Evolutionary conservation across 2,888 invertebrate genomes (phyloP), one percentile per base, ranked within the genome.

Genomic region (Crepidodera aurea): DNA sequence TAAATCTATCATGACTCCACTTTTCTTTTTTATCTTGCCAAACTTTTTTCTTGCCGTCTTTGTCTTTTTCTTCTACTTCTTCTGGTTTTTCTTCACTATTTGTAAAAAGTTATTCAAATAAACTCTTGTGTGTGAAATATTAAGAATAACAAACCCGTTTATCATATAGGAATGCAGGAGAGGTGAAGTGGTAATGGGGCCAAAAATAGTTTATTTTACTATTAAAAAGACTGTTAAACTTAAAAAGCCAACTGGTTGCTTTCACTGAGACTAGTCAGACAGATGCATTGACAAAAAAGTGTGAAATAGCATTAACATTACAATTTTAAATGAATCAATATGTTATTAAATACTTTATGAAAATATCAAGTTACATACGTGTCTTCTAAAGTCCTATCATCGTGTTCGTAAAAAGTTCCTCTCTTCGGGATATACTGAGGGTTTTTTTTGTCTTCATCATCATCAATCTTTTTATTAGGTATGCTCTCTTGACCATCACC

Each of bases 371-470:
- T 22, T 22, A 22, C 79, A 82, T 80, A 88, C 88, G 84, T 84
- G 68, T 87, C 88, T 48, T 90, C 90, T 15, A 89, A 88, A 3
- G 93, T 93, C 65, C 96, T 84, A 76, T 95, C 94, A 77, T 98
- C 98, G 75, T 98, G 98, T 73, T 98, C 98, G 75, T 98, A 98
- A 80, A 98, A 98, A 0, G 94, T 94, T 0, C 98, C 98, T 69
- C 92, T 87, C 79, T 97, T 95, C 0, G 98, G 98, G 70, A 98
- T 96, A 81, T 96, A 98, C 76, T 98, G 97, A 1, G 98, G 98
- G 83, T 98, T 97, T 78, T 96, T 91, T 39, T 94, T 86, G 78
- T 98, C 98, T 78, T 97, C 96, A 75, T 95, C 96, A 75, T 93
- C 92, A 77, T 97, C 97, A 1, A 96, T 87, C 69, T 92, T 88